phyloP scores from a whole-genome alignment of 2,797 vertebrate species.

The Silurus aristotelis region DNA sequence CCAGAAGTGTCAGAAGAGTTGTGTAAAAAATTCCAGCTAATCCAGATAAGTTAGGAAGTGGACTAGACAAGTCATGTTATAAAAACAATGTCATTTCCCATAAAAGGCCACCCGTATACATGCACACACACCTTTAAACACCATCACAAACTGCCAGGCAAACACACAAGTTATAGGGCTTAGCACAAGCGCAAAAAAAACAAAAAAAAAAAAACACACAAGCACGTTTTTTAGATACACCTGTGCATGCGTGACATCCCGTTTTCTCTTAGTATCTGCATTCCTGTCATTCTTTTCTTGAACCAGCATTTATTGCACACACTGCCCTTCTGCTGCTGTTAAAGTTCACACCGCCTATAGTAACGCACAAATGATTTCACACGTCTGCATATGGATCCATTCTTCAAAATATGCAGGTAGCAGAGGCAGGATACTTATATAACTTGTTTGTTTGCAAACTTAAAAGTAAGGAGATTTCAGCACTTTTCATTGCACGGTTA shows the following conservation, averaged over 20 bases:
- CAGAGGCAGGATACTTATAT: not conserved
- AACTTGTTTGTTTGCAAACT: not conserved
- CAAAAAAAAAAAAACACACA: not conserved
- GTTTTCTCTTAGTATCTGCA: slow-evolving; percentile 25
- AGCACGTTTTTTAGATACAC: not conserved
- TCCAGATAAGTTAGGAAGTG: not conserved
- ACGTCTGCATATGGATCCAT: slow-evolving; percentile 49
- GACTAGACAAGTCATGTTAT: not conserved
- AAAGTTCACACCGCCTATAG: not conserved
- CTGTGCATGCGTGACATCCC: not conserved
- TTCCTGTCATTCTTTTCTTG: slow-evolving; percentile 21
- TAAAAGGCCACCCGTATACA: not conserved
- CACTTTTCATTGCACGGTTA: not conserved
- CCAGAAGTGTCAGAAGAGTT: not conserved
- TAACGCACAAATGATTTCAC: slow-evolving; percentile 28
- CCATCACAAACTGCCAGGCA: not conserved
- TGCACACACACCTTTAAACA: too few species aligned
- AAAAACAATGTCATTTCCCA: not conserved
- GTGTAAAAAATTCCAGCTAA: not conserved
- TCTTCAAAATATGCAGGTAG: not conserved
- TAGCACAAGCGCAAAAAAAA: not conserved
- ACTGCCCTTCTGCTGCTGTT: not conserved
- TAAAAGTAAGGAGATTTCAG: not conserved
- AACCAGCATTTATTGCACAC: slow-evolving; percentile 16
- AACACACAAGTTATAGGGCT: not conserved